phyloP scores from a whole-genome alignment of 2,113 vertebrate genomes.

The Tapirus terrestris region DNA sequence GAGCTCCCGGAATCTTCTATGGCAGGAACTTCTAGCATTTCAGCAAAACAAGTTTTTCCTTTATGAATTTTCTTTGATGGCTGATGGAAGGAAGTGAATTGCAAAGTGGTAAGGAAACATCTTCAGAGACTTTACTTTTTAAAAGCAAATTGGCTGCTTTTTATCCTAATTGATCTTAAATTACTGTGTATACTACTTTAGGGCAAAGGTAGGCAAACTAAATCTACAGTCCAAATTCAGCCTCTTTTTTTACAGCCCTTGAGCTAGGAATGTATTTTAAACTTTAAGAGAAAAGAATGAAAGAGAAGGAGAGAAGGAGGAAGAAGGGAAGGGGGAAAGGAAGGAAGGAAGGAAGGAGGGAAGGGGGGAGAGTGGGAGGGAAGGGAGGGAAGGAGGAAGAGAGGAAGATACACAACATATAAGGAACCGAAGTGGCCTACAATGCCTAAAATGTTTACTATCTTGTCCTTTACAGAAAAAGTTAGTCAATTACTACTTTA shows the following conservation, averaged over 20 bases:
- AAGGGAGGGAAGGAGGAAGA: not conserved
- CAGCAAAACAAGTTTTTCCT: not conserved
- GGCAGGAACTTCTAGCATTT: not conserved
- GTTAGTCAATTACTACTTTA: not conserved
- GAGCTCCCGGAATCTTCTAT: not conserved
- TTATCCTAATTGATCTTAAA: not conserved
- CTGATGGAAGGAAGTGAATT: not conserved
- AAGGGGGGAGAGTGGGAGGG: no score
- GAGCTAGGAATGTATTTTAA: not conserved
- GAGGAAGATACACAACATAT: not conserved
- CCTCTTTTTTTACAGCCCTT: not conserved
- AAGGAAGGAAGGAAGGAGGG: not conserved
- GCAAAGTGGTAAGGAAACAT: slow-evolving; percentile 31
- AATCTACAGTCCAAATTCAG: not conserved
- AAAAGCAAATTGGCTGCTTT: not conserved
- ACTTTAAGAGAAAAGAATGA: not conserved
- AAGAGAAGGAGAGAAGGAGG: not conserved
- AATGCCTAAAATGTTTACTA: not conserved
- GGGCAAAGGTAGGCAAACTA: not conserved
- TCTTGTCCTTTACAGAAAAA: not conserved
- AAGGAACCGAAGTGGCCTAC: not conserved
- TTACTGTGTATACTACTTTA: not conserved
- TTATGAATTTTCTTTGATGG: not conserved
- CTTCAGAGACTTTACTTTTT: not conserved
- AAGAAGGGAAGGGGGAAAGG: not conserved